Base-by-base conservation (phyloP, 2,113 vertebrate species). In the Tetrao urogallus region DNA sequence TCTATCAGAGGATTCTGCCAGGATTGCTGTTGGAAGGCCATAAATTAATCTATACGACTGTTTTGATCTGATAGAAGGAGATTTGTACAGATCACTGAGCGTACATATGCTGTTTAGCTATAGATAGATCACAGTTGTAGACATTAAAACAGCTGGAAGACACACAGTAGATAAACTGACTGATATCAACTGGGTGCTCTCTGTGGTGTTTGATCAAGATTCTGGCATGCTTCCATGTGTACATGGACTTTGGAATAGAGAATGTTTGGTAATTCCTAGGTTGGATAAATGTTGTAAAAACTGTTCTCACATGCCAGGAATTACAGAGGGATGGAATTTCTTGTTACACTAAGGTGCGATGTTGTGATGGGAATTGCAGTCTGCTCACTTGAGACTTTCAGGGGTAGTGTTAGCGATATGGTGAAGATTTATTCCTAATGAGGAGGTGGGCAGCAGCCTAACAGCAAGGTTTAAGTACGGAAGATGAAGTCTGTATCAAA, bases 281-380 rank as follows among this genome's bases (percentile, higher is more conserved):
- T 52, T 6, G 8, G 43, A 18, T 17, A 50, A 60, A 21, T 25
- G 5, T 21, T 79, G 21, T 25, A 67, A 56, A 84, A 90, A 64
- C 11, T 42, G 7, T 32, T 69, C 40, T 80, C 13, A 38, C 36
- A n/a, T 2, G 6, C 5, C 25, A 11, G 36, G 11, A 48, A 58
- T 2, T 38, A 34, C 7, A 45, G 56, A 5, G 20, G 40, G 3
- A 67, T 36, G 22, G 25, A 0, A 4, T 30, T 25, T 56, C 28
- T 43, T 3, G 0, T 19, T 36, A 8, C 6, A 2, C 15, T 43
- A 71, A 67, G 21, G n/a, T 48, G 13, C n/a, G 60, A 3, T 25
- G 32, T 15, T 77, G 67, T 58, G 43, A 54, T 19, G 11, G 61
- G 3, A 8, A 56, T 74, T 54, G 69, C 20, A 7, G 27, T 11